Percentiles rank a stretch among this genome's conserved stretches.
These are phyloP conservation scores for Drosophila burlai DNA, from an alignment of 1,140 invertebrate species.

Conservation along the genomic window DNA sequence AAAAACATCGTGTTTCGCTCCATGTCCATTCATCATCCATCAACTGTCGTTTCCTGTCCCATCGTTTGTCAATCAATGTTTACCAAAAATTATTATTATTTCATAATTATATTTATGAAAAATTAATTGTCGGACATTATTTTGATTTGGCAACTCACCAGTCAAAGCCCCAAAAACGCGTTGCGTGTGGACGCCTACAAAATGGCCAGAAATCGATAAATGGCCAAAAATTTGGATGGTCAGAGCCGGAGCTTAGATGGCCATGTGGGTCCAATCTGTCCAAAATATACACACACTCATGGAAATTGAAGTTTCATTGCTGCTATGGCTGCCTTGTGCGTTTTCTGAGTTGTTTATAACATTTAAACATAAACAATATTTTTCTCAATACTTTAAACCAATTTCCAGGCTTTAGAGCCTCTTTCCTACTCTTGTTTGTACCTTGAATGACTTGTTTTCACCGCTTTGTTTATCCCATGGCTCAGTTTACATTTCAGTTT, in stretches of 20 bases:
- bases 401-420: conserved; percentile 15
- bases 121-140: conserved; percentile 66
- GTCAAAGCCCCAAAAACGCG: conserved; percentile 32
- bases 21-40: conserved; percentile 30
- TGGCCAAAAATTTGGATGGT: conserved; percentile 17
- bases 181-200: conserved; percentile 64
- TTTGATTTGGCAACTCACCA: conserved; percentile 37
- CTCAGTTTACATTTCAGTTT: conserved; percentile 63
- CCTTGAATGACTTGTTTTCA: conserved; percentile 3
- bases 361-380: conserved; percentile 12
- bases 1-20: conserved; percentile 16
- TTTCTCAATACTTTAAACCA: conserved; percentile 17
- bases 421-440: conserved; percentile 4
- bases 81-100: conserved; percentile 63
- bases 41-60: conserved; percentile 35
- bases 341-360: background rate
- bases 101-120: conserved; percentile 70
- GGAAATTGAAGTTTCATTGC: conserved; percentile 24
- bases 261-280: conserved; percentile 34
- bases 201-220: conserved; percentile 51
- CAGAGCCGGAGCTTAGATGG: conserved; percentile 3
- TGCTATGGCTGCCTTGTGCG: background rate
- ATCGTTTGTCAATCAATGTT: conserved; percentile 69
- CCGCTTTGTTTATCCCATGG: conserved; percentile 27
- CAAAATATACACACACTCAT: conserved; percentile 28